Evolutionary conservation across 1,140 invertebrate species (phyloP).

Genomic region (Monomorium pharaonis): DNA sequence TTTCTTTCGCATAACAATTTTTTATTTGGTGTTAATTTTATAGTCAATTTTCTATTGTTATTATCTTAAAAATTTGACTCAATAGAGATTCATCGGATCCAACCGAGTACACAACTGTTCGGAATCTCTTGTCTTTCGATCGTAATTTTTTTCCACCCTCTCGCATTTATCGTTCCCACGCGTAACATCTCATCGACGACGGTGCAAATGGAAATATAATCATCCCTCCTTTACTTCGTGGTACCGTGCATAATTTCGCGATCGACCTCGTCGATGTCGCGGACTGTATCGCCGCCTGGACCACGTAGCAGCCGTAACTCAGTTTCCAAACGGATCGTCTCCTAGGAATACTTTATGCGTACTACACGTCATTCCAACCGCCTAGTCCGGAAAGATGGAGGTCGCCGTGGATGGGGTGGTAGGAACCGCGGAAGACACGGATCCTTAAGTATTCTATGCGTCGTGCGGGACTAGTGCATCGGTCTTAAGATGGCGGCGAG

Average conservation of each 20-base stretch:
- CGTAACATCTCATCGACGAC: not conserved
- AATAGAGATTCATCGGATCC: not conserved
- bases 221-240: constrained; percentile 27
- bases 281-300: constrained; percentile 67
- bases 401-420: constrained; percentile 24
- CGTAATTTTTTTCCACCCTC: not conserved
- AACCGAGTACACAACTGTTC: not conserved
- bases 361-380: constrained; percentile 75
- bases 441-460: constrained; percentile 83
- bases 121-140: not conserved
- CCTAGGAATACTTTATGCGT: constrained; percentile 84
- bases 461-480: constrained; percentile 73
- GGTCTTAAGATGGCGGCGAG: constrained; percentile 40
- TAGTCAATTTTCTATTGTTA: not conserved
- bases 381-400: constrained; percentile 43
- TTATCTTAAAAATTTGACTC: not conserved
- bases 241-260: constrained; percentile 67
- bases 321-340: constrained; percentile 73
- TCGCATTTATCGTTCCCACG: constrained; percentile 30
- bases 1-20: not conserved
- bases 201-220: constrained; percentile 55
- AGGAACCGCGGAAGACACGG: constrained; percentile 49
- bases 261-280: constrained; percentile 48
- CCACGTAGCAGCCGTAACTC: constrained; percentile 73
- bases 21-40: not conserved